Evolutionary conservation across 2,113 vertebrate species (phyloP).

Genomic region (Formicarius rufipectus): DNA sequence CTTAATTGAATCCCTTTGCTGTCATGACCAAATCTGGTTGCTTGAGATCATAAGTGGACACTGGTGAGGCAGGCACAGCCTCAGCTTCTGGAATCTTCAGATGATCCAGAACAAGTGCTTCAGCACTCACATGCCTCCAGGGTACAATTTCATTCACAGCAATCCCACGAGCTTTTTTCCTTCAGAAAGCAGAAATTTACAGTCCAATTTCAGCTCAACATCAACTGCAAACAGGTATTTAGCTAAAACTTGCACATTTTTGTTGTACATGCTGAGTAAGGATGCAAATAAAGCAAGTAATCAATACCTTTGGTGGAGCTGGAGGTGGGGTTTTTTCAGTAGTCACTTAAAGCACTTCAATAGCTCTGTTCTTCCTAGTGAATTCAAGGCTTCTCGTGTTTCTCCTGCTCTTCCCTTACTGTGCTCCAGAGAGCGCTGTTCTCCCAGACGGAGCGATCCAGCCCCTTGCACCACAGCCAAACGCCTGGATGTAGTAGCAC

Average conservation of each 20-base stretch:
- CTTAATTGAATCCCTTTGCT: not conserved
- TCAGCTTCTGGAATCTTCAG: not conserved
- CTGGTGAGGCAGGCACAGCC: not conserved
- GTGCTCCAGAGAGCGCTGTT: constrained; percentile 73
- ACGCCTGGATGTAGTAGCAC: not conserved
- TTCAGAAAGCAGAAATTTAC: not conserved
- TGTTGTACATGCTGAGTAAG: not conserved
- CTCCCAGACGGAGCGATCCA: not conserved
- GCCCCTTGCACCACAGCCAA: not conserved
- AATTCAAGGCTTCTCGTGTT: not conserved
- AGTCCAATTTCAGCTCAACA: not conserved
- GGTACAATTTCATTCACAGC: not conserved
- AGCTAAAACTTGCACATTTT: not conserved
- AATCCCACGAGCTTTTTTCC: not conserved
- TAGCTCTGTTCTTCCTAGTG: not conserved
- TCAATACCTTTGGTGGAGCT: not conserved
- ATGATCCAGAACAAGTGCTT: not conserved
- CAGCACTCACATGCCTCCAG: not conserved
- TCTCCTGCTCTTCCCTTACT: not conserved
- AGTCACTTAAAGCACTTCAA: not conserved
- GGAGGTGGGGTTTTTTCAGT: not conserved
- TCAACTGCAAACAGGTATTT: not conserved
- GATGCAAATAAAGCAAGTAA: not conserved
- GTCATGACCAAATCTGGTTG: not conserved
- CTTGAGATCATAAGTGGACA: not conserved